Base-by-base conservation (phyloP, 2,888 invertebrate species). In the Conus canariensis region DNA sequence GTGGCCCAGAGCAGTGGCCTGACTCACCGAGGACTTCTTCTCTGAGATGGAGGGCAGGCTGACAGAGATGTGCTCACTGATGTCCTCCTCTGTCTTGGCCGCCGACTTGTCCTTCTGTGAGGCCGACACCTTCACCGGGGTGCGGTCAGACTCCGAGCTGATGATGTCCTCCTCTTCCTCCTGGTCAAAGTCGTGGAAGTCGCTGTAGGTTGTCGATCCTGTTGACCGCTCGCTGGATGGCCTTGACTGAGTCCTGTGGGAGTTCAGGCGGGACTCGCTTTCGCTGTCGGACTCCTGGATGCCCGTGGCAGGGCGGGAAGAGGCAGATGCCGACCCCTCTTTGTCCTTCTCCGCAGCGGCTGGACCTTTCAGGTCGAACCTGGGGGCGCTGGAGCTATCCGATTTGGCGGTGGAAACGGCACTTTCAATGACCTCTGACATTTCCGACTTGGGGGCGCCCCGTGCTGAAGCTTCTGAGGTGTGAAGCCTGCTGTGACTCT, bases 401-500 rank as follows among this genome's bases (percentile, higher is more conserved):
- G 90, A 90, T 16, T 87, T 90, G 14, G 87, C 90, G 45, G 85
- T 74, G 59, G 89, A 89, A 0, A 74, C 77, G 59, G 91, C 91
- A 91, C 94, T 94, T 83, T 93, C 92, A 10, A 95, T 94, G n/a
- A 93, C 92, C 86, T 95, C 95, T 0, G 94, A 94, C n/a, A 94
- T 93, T 60, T 91, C 91, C 6, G 80, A 90, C 30, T 90, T 89
- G 16, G 90, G 70, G 1, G 14, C 87, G 12, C 74, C 89, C 16
- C 30, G 16, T 30, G n/a, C 89, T 9, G 82, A 67, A 12, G 87
- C 70, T 59, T 58, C 60, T 22, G 87, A 82, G 82, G 58, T 16
- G 16, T 89, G 90, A 16, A 91, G n/a, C n/a, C 64, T 86, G n/a
- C 86, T 85, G 83, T 91, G 91, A 56, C 89, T 89, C 74, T 91